These are phyloP conservation scores for Polydrusus cervinus DNA, from an alignment of 2,888 invertebrate species.

Conservation along the genomic window DNA sequence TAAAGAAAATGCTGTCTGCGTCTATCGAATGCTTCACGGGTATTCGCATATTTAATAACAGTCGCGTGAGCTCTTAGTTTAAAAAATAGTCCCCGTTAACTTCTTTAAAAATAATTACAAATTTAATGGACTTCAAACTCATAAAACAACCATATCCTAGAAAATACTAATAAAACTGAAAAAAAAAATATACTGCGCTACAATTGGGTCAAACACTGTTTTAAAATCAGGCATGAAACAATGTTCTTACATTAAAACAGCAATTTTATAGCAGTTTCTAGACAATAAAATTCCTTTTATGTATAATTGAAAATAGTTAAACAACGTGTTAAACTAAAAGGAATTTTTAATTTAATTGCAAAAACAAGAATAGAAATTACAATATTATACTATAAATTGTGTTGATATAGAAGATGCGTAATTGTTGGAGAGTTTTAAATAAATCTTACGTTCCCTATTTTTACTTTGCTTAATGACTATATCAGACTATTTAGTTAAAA, in stretches of 20 bases:
- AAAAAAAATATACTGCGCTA: background rate
- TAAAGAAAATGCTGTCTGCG: too few relatives aligned
- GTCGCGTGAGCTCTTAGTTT: too few relatives aligned
- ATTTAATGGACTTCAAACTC: conserved; percentile 6
- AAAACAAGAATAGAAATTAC: background rate
- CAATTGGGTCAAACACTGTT: conserved; percentile 16
- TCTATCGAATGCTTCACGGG: too few relatives aligned
- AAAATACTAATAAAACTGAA: conserved; percentile 1
- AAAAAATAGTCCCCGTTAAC: background rate
- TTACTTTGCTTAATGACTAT: too few relatives aligned
- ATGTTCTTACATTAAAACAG: conserved; percentile 22
- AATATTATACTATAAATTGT: background rate
- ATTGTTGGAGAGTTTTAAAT: background rate
- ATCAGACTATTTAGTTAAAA: too few relatives aligned
- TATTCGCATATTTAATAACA: too few relatives aligned
- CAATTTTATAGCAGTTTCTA: conserved; percentile 8
- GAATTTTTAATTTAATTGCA: conserved; percentile 4
- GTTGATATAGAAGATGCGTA: background rate
- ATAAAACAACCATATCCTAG: conserved; percentile 14
- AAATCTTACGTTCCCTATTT: too few relatives aligned
- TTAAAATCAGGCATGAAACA: conserved; percentile 20
- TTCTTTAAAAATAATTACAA: conserved; percentile 1
- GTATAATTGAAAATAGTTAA: conserved; percentile 13
- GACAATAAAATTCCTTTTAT: conserved; percentile 23
- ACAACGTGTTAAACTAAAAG: background rate